Conservation (phyloP, 2,888 invertebrate species). For the Crematogaster levior region DNA sequence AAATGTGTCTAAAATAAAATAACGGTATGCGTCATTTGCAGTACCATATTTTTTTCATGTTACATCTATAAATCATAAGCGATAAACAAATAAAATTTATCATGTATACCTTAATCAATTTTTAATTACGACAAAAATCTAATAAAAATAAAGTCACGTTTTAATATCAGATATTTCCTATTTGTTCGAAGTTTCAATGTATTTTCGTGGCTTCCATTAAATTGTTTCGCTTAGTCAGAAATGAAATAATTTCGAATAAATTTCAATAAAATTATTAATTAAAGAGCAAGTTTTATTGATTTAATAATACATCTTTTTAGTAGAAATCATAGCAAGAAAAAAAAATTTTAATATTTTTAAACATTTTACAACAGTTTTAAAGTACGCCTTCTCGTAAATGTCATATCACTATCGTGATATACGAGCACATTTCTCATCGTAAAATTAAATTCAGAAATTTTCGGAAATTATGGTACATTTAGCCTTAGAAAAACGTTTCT, state of each 20-base stretch:
- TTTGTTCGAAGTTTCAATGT: not conserved
- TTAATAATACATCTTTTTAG: not conserved
- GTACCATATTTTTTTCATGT: not conserved
- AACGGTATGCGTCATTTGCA: not conserved
- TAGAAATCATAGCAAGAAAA: not conserved
- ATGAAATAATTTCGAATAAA: not conserved
- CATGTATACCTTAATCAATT: not conserved
- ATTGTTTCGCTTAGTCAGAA: not conserved
- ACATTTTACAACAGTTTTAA: too few species aligned
- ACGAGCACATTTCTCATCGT: not conserved
- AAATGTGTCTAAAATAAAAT: too few species aligned
- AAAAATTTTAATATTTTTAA: slow-evolving; percentile 17
- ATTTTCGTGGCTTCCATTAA: not conserved
- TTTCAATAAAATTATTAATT: not conserved
- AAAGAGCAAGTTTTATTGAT: not conserved
- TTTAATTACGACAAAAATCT: not conserved
- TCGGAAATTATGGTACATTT: not conserved
- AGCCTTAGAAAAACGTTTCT: not conserved
- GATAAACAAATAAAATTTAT: not conserved
- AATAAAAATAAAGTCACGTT: not conserved
- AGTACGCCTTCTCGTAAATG: not conserved
- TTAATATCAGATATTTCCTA: not conserved
- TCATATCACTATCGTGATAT: not conserved
- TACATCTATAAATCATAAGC: not conserved
- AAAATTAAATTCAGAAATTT: slow-evolving; percentile 29